Base-by-base conservation (phyloP, 2,797 vertebrate species). In the Pangasius sanitwongsei region DNA sequence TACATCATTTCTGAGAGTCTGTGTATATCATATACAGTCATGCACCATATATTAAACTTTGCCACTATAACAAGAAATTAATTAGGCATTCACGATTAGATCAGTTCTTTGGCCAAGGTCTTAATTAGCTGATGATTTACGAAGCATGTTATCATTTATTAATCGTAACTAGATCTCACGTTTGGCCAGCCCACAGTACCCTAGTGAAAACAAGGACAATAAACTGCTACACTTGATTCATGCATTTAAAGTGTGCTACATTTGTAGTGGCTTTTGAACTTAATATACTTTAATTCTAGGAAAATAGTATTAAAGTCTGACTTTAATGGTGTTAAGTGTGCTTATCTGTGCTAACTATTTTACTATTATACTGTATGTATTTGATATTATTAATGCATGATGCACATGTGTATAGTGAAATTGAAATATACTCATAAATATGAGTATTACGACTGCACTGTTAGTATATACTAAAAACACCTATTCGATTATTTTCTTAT, bases 91-190 rank as follows among this genome's bases (percentile, higher is more conserved):
- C 25, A 57, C 87, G 61, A 87, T 89, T 89, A 89, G 86, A 92
- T 90, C 89, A 87, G 74, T 87, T 88, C 72, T 90, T 87, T 89
- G 90, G 91, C 88, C 89, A 88, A 69, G 89, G 87, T 85, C 89
- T 84, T 90, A 90, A 91, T 92, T 91, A 90, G 87, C 55, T 70
- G 63, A 75, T n/a, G 31, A 53, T 78, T 83, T 88, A 77, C 31
- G 34, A 89, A 90, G 84, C 89, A 84, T 87, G 55, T 57, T 75
- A 92, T 88, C 86, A 83, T 88, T 87, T 81, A 88, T 89, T 83
- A 86, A 59, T 25, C 41, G 55, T 82, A 82, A 82, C 55, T 3
- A 82, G 31, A 25, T n/a, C 80, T 82, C 55, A 61, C 23, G 5
- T 61, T 13, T 41, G 57, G 80, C 31, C 57, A 41, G 34, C 34